A percentile compares a stretch with the other conserved stretches of the same genome.
Conservation (phyloP, 2,113 vertebrate genomes). For the Macquaria ambigua region DNA sequence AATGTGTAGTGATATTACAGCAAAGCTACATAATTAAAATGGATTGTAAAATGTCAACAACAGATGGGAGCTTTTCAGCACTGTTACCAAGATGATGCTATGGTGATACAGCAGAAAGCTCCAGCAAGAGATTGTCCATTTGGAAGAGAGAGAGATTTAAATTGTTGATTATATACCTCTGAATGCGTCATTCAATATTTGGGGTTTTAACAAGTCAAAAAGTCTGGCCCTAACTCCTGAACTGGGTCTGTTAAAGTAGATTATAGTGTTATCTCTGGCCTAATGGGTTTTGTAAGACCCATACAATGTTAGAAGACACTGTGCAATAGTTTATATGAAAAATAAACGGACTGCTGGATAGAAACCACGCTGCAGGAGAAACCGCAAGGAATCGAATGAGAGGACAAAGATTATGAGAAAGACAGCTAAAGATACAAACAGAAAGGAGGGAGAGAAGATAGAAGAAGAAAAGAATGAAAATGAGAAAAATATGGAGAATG, state of each 20-base stretch:
- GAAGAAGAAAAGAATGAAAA: background rate
- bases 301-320: conserved; percentile 31
- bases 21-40: conserved; percentile 30
- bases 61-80: background rate
- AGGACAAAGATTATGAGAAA: conserved; percentile 51
- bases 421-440: conserved; percentile 39
- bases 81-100: background rate
- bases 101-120: background rate
- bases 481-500: background rate
- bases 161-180: conserved; percentile 26
- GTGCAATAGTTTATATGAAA: conserved; percentile 47
- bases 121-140: background rate
- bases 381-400: conserved; percentile 51
- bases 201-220: conserved; percentile 37
- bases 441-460: conserved; percentile 1
- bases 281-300: conserved; percentile 38
- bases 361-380: conserved; percentile 45
- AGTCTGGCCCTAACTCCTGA: conserved; percentile 7
- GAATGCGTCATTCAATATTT: conserved; percentile 41
- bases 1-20: conserved; percentile 24
- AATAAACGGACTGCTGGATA: conserved; percentile 45
- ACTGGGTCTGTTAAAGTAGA: conserved; percentile 46
- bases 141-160: background rate
- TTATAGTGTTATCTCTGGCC: conserved; percentile 42
- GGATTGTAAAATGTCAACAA: conserved; percentile 35